These are phyloP conservation scores for Carcina quercana DNA, from an alignment of 2,888 invertebrate species.

Conservation along the genomic window DNA sequence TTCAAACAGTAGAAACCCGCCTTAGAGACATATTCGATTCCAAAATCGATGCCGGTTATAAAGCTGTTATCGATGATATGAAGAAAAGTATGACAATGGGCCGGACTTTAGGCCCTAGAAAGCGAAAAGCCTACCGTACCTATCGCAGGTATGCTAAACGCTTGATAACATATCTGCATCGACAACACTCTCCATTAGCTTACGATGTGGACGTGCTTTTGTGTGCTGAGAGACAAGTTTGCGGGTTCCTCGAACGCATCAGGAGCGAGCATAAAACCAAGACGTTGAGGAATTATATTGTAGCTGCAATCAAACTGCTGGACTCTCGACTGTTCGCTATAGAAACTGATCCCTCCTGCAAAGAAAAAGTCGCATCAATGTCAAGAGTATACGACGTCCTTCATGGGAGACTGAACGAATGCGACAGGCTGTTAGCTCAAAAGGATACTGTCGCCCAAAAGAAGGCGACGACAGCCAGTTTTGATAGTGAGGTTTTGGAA, in stretches of 20 bases:
- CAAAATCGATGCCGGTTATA: conserved; percentile 70
- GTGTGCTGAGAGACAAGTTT: conserved; percentile 64
- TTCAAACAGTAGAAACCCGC: conserved; percentile 61
- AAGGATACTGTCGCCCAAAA: conserved; percentile 35
- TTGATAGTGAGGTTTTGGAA: conserved; percentile 53
- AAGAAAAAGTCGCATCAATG: conserved; percentile 68
- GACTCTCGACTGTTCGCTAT: conserved; percentile 68
- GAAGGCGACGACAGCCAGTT: conserved; percentile 34
- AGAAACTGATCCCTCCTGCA: conserved; percentile 65
- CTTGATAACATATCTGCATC: conserved; percentile 60
- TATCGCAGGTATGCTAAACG: conserved; percentile 67
- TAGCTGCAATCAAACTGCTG: conserved; percentile 64
- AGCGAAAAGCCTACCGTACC: conserved; percentile 64
- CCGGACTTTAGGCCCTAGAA: conserved; percentile 56
- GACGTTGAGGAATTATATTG: conserved; percentile 65
- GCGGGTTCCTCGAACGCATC: conserved; percentile 61
- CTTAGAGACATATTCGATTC: conserved; percentile 65
- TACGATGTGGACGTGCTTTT: conserved; percentile 67
- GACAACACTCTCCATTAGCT: conserved; percentile 66
- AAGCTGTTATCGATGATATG: conserved; percentile 71
- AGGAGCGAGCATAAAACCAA: conserved; percentile 65
- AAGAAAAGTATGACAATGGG: conserved; percentile 72
- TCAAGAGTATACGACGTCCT: conserved; percentile 63
- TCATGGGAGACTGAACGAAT: conserved; percentile 59
- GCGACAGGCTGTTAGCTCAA: conserved; percentile 55